Conservation (phyloP, 2,113 vertebrate genomes). For the Protobothrops flavoviridis region DNA sequence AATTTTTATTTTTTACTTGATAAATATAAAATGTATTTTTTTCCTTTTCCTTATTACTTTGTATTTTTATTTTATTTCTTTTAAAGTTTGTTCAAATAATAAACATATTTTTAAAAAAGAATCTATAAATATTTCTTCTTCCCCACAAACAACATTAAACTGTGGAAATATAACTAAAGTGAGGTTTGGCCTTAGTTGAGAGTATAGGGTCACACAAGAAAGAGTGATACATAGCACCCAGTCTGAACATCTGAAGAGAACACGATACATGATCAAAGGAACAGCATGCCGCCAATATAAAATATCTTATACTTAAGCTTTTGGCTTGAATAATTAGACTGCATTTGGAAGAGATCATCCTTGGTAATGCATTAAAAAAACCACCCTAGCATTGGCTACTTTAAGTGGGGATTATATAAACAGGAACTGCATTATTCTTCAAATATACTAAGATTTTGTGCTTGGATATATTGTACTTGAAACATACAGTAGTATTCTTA, state of each 20-base stretch:
- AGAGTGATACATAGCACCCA: background rate
- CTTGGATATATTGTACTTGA: rapidly evolving
- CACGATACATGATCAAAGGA: background rate
- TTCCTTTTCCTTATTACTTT: background rate
- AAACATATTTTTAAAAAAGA: background rate
- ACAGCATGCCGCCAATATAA: rapidly evolving
- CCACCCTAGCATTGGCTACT: background rate
- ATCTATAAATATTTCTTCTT: background rate
- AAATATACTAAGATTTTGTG: background rate
- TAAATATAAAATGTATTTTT: background rate
- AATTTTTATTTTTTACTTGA: too few relatives aligned
- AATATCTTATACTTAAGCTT: background rate
- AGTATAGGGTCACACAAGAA: background rate
- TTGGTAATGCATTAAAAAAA: conserved; percentile 12
- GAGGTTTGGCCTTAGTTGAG: background rate
- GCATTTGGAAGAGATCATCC: background rate
- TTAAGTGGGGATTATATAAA: background rate
- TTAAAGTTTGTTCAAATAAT: background rate
- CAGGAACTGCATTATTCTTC: background rate
- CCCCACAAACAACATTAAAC: background rate
- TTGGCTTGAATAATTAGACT: background rate
- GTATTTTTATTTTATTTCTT: background rate
- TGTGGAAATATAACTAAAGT: background rate
- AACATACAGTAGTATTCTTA: background rate
- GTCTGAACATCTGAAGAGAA: conserved; percentile 6